Base-by-base conservation (phyloP, 2,888 invertebrate species). In the Oscheius sp. region DNA sequence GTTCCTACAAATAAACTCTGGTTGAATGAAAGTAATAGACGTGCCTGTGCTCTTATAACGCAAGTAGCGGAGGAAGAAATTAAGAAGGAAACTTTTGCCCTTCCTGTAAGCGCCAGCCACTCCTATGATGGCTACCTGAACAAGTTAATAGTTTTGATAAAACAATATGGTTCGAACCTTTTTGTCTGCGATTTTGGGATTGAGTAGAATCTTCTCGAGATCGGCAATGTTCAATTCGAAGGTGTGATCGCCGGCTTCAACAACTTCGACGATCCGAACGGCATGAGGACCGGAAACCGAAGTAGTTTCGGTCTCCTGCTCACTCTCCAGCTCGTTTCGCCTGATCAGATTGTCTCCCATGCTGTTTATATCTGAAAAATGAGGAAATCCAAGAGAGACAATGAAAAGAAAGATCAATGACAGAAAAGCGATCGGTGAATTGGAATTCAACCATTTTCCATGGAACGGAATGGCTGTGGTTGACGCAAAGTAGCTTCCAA, bases 191-290 rank as follows among this genome's bases (percentile, higher is more conserved):
- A 85, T 75, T 53, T 79, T 78, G 5, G 86, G 85, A 63, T 89
- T 77, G 33, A 87, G 66, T 1, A 91, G 86, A 60, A 91, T 87
- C 29, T 80, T 70, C 65, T 89, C 95, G 33, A 92, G 85, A 2
- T 75, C 63, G 0, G 55, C 75, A 7, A 72, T 77, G 70, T 77
- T 77, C 42, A 82, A 48, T 58, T 79, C 77, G 73, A 82, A 82
- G n/a, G 82, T 78, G 65, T 80, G 80, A 53, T 82, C 80, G 1
- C 66, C 57, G n/a, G 76, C 80, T 70, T 80, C 82, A 55, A 77
- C 79, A 35, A 82, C 82, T 72, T 82, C 78, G n/a, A 82, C 82
- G 33, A 82, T 77, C 33, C 80, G 72, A 32, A 80, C 79, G 10
- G 82, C 80, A 29, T 77, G 78, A 21, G 75, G 75, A 7, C 70